phyloP scores from a whole-genome alignment of 2,797 vertebrate species.

The Selene dorsalis region DNA sequence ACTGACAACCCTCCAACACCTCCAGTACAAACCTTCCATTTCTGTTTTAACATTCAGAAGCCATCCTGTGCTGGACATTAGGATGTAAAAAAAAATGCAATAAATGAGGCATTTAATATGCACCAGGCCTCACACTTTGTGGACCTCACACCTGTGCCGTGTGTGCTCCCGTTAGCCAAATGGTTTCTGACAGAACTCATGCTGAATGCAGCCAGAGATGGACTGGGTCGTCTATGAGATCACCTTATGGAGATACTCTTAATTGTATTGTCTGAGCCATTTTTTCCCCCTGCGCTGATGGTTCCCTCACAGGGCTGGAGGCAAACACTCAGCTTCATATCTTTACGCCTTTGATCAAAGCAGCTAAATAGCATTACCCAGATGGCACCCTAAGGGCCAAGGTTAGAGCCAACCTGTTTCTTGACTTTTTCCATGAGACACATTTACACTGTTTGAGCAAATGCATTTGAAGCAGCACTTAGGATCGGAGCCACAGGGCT shows the following conservation, averaged over 20 bases:
- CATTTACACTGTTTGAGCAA: conserved; percentile 23
- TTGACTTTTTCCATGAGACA: conserved; percentile 23
- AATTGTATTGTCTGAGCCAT: conserved; percentile 63
- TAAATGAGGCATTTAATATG: conserved; percentile 63
- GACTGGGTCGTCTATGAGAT: conserved; percentile 28
- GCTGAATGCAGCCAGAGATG: conserved; percentile 34
- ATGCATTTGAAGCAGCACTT: conserved; percentile 5
- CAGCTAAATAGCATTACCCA: conserved; percentile 67
- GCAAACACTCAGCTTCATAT: conserved; percentile 43
- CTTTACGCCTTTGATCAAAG: conserved; percentile 61
- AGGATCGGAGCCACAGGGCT: conserved; percentile 20
- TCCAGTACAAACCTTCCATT: background rate
- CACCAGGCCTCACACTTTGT: conserved; percentile 25
- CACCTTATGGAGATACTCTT: conserved; percentile 16
- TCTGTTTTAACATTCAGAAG: conserved; percentile 39
- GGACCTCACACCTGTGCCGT: conserved; percentile 39
- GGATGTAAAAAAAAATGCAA: conserved; percentile 33
- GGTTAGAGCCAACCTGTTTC: conserved; percentile 49
- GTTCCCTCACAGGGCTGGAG: conserved; percentile 35
- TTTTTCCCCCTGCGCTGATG: conserved; percentile 19
- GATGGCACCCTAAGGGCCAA: conserved; percentile 60
- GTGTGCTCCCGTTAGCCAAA: conserved; percentile 45
- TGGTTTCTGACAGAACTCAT: conserved; percentile 50
- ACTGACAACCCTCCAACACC: conserved; percentile 6
- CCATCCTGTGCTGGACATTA: conserved; percentile 15